Base-by-base conservation (phyloP, 2,888 invertebrate genomes). In the Volucella zonaria region DNA sequence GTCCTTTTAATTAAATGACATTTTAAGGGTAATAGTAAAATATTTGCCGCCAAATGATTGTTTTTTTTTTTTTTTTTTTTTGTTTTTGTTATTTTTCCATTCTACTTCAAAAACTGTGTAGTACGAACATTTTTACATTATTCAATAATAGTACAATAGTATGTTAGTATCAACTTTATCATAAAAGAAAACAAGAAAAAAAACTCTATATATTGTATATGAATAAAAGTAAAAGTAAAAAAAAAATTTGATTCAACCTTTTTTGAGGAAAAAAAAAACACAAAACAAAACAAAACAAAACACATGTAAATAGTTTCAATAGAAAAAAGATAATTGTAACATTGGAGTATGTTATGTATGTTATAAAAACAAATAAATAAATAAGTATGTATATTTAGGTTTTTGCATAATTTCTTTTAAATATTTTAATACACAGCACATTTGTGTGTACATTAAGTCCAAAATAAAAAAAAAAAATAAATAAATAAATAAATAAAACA, bases 11-110 rank as follows among this genome's bases (percentile, higher is more conserved):
- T 54, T 15, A 64, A 75, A n/a, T 9, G 31, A 81, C 40, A 10
- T 59, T 52, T 52, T 38, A 49, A 56, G 68, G 58, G 42, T 66
- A 79, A 79, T 83, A 79, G 59, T 83, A 58, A 66, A 80, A 83
- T 81, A 81, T 58, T 38, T 73, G 38, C 73, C 74, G 45, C 73
- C 74, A 74, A 68, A 79, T 66, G 51, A 76, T 61, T 70, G 38
- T 45, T 68, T 31, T 67, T 47, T 8, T 15, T 54, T 71, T 58
- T 9, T 40, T n/a, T 10, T 14, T 56, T 11, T 40, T 47, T 38
- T 12, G 18, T 67, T 47, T 8, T 15, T 54, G 59, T 58, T 9
- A 38, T n/a, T 10, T 14, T 56, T 58, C 40, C 38, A 52, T 40
- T 59, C 38, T 42, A 40, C 52, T 54, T 10, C 8, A 47, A 15